Evolutionary conservation across 2,113 vertebrate genomes (phyloP), one percentile per base, ranked within the genome.

Genomic region (Caranx ignobilis): DNA sequence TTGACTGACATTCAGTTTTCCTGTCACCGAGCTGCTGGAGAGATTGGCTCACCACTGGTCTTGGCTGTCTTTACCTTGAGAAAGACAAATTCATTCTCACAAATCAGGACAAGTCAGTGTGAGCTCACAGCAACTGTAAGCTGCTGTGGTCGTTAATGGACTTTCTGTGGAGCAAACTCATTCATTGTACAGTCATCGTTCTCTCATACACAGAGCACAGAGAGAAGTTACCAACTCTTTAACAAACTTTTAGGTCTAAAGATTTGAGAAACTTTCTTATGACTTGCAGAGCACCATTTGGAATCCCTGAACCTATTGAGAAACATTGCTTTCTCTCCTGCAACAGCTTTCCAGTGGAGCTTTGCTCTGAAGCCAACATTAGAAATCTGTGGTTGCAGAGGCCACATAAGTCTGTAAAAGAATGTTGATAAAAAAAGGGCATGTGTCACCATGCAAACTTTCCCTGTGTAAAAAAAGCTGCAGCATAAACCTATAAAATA

Each of bases 401-500:
- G 41, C 43, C 47, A 3, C 35, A 35, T 41, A 60, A 35, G n/a
- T 7, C 26, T 55, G 19, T 39, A 43, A 34, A 13, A 75, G 10
- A 71, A 71, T n/a, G 10, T 52, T 3, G 3, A 61, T 12, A 12
- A 47, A 62, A 55, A 47, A 62, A 21, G 34, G 56, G 47, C 7
- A 31, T 2, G 45, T 69, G 18, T 48, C n/a, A 54, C 16, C 45
- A 18, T 4, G 65, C 31, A 68, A 71, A 75, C 64, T 3, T 47
- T 65, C 26, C 31, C 11, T 21, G 59, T n/a, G 11, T 41, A 48
- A 73, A 76, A 71, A 71, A 74, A 64, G 48, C n/a, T 15, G 4
- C 57, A 77, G 61, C 61, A 75, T 64, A 43, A 81, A 74, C 52
- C 52, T 65, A 9, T 79, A 47, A 78, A 78, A 71, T 5, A 37